Evolutionary conservation across 2,797 vertebrate genomes (phyloP).

Genomic region (Selene dorsalis): DNA sequence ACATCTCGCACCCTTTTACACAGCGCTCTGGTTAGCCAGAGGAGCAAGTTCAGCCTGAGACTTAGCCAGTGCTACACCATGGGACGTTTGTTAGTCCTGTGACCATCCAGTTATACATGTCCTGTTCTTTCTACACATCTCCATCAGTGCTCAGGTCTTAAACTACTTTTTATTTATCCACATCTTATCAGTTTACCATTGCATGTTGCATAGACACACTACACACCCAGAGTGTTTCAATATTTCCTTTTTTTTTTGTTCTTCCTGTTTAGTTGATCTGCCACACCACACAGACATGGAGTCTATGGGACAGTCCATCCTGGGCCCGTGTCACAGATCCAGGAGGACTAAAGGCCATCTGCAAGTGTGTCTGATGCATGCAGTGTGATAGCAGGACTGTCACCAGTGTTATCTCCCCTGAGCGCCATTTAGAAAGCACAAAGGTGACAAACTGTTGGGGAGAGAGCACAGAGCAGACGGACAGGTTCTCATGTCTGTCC

Average conservation of each 20-base stretch:
- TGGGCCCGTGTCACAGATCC: not conserved
- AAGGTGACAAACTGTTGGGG: not conserved
- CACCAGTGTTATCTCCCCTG: constrained; percentile 17
- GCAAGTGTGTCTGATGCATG: not conserved
- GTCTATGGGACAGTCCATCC: not conserved
- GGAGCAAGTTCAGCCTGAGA: not conserved
- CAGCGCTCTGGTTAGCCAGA: not conserved
- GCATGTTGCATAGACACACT: no score
- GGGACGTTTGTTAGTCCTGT: no score
- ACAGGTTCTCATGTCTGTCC: not conserved
- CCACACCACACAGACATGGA: fast-evolving
- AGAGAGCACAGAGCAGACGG: not conserved
- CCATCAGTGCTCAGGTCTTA: no score
- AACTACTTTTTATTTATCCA: not conserved
- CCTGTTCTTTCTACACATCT: no score
- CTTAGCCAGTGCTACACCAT: not conserved
- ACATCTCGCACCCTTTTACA: not conserved
- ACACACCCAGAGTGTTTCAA: no score
- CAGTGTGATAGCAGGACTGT: not conserved
- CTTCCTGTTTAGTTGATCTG: not conserved
- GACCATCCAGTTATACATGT: no score
- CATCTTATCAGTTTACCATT: no score
- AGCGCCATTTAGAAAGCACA: not conserved
- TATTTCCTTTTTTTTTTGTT: no score
- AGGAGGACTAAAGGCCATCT: not conserved